Base-by-base conservation (phyloP, 2,113 vertebrate genomes). In the Eleginops maclovinus region DNA sequence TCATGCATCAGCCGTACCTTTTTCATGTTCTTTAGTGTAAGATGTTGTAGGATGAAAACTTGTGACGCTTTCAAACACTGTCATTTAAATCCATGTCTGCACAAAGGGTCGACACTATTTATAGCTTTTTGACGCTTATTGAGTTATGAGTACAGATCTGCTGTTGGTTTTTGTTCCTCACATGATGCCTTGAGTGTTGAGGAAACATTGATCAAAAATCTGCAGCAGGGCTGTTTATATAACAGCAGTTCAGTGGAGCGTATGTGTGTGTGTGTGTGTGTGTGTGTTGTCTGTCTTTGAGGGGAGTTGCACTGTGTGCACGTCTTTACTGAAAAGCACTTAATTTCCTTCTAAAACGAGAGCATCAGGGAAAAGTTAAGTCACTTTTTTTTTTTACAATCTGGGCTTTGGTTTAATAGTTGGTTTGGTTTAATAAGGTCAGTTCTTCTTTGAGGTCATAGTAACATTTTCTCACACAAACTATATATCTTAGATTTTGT, bases 181-280 rank as follows among this genome's bases (percentile, higher is more conserved):
- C 47, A 26, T 6, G 24, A 28, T 54, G 49, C n/a, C 24, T 60
- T 5, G 0, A 68, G 44, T 47, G 46, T 56, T 22, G 36, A 69
- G 51, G 65, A 73, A 63, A 11, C 24, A 51, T 49, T 54, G 67
- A 62, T 76, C 47, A 26, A 61, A 66, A 26, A 26, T 74, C 59
- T 79, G 73, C 72, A 65, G 74, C 75, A 62, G 61, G 72, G 3
- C 54, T 72, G 75, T 87, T n/a, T n/a, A n/a, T n/a, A n/a, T n/a
- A n/a, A n/a, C n/a, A n/a, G n/a, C n/a, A n/a, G n/a, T n/a, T n/a
- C n/a, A n/a, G n/a, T n/a, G n/a, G n/a, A n/a, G n/a, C n/a, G n/a
- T n/a, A n/a, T n/a, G n/a, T n/a, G n/a, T n/a, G n/a, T n/a, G n/a
- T n/a, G n/a, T n/a, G n/a, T n/a, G n/a, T n/a, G 31, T 31, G 31